Evolutionary conservation across 2,113 vertebrate genomes (phyloP).

Genomic region (Progne subis): DNA sequence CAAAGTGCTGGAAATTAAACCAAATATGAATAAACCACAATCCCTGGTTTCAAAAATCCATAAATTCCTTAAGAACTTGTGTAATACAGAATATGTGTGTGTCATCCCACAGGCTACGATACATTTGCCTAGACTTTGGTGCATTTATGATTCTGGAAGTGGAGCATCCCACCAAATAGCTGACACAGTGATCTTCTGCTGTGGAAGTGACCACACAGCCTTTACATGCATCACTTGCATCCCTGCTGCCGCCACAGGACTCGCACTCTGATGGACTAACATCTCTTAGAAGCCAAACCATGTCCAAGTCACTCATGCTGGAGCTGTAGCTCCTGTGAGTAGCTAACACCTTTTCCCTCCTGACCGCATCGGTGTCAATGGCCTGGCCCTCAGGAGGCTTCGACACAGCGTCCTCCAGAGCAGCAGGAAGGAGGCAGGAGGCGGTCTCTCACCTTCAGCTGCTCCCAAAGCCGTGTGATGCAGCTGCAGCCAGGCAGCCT

Average conservation of each 20-base stretch:
- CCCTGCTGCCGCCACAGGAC: neutral
- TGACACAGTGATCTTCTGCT: neutral
- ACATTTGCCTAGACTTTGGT: neutral
- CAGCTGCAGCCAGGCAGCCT: neutral
- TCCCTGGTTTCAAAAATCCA: neutral
- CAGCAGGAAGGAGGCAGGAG: neutral
- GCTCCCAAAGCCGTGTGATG: neutral
- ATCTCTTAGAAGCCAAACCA: neutral
- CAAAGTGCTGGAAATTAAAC: neutral
- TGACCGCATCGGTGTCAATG: fast-evolving
- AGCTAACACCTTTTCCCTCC: neutral
- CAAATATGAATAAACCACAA: neutral
- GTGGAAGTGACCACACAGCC: neutral
- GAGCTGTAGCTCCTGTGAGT: neutral
- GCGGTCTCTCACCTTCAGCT: neutral
- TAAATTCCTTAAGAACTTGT: neutral
- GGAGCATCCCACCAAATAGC: neutral
- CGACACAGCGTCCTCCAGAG: fast-evolving
- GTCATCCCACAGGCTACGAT: neutral
- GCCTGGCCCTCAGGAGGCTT: neutral
- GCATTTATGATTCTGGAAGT: neutral
- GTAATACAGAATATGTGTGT: neutral
- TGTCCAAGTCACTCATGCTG: neutral
- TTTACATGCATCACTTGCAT: neutral
- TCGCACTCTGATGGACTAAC: neutral